Percentiles rank a stretch among this genome's conserved stretches.
Evolutionary conservation across 92 coral and sea anemone species (phyloP).

Genomic region (Zoanthus solanderi): DNA sequence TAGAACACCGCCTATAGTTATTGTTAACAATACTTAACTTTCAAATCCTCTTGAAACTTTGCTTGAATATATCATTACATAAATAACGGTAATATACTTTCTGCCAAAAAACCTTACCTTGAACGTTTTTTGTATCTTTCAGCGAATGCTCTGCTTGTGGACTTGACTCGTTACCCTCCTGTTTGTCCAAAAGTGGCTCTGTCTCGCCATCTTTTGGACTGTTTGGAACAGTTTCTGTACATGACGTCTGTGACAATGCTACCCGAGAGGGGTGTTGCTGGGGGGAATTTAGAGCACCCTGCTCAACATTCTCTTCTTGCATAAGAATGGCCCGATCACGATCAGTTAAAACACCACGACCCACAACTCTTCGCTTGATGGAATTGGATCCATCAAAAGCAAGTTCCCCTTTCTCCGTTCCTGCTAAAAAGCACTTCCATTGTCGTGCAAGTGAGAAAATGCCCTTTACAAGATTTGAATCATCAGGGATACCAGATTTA

Average conservation of each 20-base stretch:
- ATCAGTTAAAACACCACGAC: constrained; percentile 96
- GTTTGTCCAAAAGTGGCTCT: constrained; percentile 17
- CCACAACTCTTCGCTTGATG: constrained; percentile 98
- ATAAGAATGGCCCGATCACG: constrained; percentile 96
- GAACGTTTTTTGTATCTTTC: neutral
- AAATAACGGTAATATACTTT: too few relatives aligned
- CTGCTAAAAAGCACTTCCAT: constrained; percentile 98
- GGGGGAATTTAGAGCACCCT: constrained; percentile 9
- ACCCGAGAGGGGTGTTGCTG: constrained; percentile 26
- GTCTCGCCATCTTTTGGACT: constrained; percentile 23
- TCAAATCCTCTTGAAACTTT: too few relatives aligned
- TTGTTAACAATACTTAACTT: too few relatives aligned
- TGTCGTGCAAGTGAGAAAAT: constrained; percentile 96
- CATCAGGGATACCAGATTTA: constrained; percentile 79
- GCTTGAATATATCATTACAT: too few relatives aligned
- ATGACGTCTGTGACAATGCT: constrained; percentile 1
- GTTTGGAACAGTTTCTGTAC: neutral
- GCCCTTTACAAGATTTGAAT: constrained; percentile 81
- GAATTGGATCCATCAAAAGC: constrained; percentile 92
- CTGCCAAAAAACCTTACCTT: constrained; percentile 4
- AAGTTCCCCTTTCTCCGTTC: constrained; percentile 93
- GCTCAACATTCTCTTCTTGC: constrained; percentile 78
- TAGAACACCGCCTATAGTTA: too few relatives aligned
- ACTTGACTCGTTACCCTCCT: constrained; percentile 20
- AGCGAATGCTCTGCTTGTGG: constrained; percentile 12